Conservation (phyloP, 1,140 invertebrate genomes). For the Euschistus heros region DNA sequence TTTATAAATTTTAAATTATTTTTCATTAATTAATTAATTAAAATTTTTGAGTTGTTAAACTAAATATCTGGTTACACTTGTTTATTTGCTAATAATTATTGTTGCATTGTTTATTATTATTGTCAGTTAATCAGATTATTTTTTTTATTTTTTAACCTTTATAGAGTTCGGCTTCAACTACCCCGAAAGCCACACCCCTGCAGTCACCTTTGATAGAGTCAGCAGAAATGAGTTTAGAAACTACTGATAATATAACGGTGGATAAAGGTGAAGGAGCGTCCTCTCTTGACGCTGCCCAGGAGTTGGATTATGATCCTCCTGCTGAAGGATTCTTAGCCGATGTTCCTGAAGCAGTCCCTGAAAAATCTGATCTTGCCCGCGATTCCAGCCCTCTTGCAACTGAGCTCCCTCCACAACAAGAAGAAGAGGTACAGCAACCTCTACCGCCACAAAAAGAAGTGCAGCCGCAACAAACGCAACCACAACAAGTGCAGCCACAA, state of each 20-base stretch:
- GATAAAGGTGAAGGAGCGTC: constrained; percentile 17
- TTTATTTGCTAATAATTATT: too few relatives aligned
- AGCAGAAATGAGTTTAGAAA: not conserved
- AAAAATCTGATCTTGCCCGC: not conserved
- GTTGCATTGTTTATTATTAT: not conserved
- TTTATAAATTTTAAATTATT: too few relatives aligned
- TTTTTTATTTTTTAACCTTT: constrained; percentile 9
- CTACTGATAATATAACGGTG: constrained; percentile 29
- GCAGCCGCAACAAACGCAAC: not conserved
- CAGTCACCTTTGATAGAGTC: constrained; percentile 44
- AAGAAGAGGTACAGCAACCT: not conserved
- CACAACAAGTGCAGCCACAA: not conserved
- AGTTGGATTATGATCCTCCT: constrained; percentile 1
- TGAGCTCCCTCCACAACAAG: not conserved
- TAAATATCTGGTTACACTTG: too few relatives aligned
- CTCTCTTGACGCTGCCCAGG: constrained; percentile 13
- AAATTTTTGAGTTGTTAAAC: too few relatives aligned
- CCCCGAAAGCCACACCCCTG: constrained; percentile 37
- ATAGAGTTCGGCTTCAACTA: constrained; percentile 30
- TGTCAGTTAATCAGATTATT: not conserved
- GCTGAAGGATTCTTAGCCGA: not conserved
- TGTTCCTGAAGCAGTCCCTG: not conserved
- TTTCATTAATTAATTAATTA: too few relatives aligned
- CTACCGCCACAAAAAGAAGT: not conserved
- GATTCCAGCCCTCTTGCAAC: not conserved